Evolutionary conservation across 2,113 vertebrate species (phyloP), one percentile per base, ranked within the genome.

Genomic region (Ibidorhyncha struthersii): DNA sequence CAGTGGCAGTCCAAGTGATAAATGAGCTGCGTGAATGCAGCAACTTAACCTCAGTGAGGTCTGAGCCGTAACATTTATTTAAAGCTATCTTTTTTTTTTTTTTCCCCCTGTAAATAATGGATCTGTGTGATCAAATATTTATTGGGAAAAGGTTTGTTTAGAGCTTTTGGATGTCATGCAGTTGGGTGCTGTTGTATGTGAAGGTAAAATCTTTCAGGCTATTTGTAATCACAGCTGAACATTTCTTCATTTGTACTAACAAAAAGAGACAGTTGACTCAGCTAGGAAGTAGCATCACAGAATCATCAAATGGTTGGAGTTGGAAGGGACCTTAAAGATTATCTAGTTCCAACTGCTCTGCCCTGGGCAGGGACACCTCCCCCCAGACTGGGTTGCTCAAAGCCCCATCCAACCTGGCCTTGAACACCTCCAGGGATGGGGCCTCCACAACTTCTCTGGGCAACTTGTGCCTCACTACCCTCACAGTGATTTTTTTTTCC

Each of bases 41-140:
- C 82, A 86, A 70, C 89, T 95, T 95, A 93, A 89, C 96, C 94
- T 93, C 81, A 47, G 40, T 47, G 52, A 92, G 30, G 66, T 63
- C 84, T 86, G 73, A 96, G 67, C 89, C 29, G 41, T 82, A 86
- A 58, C 88, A 59, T 95, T 97, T 96, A 72, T 95, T 95, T 95
- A 70, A 94, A 61, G n/a, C 61, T 77, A 52, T 72, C 41, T 38
- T 89, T 40, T 81, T n/a, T 81, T 52, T n/a, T 90, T 67, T 69
- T 59, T n/a, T n/a, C n/a, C n/a, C n/a, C n/a, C n/a, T n/a, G 43
- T 94, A 91, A 93, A 94, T 95, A 96, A 95, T 82, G 55, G 52
- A 82, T 92, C 77, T 65, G 10, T 70, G 49, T 45, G 78, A 95
- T 97, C 58, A 95, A 96, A 97, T 86, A 96, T 97, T 96, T 95